Base-by-base conservation (phyloP, 2,113 vertebrate genomes). In the Otus sunia region DNA sequence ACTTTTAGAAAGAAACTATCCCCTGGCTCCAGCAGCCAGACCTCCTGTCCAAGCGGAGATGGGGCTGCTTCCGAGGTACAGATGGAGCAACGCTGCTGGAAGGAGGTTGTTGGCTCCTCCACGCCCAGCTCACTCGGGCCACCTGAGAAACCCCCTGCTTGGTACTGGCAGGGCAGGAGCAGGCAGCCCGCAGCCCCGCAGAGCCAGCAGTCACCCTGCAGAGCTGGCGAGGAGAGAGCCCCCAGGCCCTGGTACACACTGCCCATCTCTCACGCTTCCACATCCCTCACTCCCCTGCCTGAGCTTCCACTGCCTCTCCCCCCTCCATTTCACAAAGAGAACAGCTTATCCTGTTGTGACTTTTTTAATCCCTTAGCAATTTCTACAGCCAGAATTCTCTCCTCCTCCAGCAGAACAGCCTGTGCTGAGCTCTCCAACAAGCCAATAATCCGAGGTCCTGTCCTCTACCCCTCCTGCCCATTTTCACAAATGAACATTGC, bases 351-450 rank as follows among this genome's bases (percentile, higher is more conserved):
- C 76, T 74, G 52, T 50, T 77, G 63, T 1, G 37, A 26, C 20
- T 86, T 76, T 90, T 93, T 75, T 26, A 91, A 96, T 91, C 64
- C 72, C 60, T 47, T 30, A 47, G 83, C 26, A 75, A 39, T 80
- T 92, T 88, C 79, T 59, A 68, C n/a, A 60, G 79, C 50, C 86
- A 23, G 86, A 93, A 86, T 86, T 82, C 88, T 79, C 69, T 92
- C 52, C 34, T n/a, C 41, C 45, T 77, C 43, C 91, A 66, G 63
- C 55, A 75, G 80, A 94, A 67, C 84, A 94, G 84, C 26, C 89
- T 87, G 91, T 71, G 60, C 64, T 68, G 84, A 89, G 64, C 60
- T 89, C 86, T 87, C 73, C 76, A 87, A 72, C 39, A 30, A 3
- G 43, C n/a, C 5, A 2, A 74, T 85, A 87, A 47, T 55, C 76